A percentile compares a stretch with the other conserved stretches of the same genome.
These are phyloP conservation scores for Ictalurus furcatus DNA, from an alignment of 2,113 vertebrate species.

Conservation along the genomic window DNA sequence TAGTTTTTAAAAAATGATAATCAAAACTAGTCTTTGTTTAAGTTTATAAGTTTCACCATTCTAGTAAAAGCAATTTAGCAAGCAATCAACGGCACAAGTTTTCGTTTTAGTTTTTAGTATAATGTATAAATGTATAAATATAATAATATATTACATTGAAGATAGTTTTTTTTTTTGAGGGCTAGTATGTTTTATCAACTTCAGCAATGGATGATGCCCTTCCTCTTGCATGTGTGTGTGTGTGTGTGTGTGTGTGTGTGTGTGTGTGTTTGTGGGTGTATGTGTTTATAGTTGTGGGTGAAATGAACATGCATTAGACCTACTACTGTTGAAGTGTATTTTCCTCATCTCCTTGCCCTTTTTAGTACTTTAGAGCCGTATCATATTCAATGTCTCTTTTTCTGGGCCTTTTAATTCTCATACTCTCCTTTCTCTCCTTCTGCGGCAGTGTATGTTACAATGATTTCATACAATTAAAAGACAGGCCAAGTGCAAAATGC, in stretches of 20 bases:
- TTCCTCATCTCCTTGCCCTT: background rate
- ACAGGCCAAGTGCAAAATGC: background rate
- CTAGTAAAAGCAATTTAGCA: background rate
- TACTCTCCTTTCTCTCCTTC: background rate
- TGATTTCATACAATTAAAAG: background rate
- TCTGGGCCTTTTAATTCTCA: background rate
- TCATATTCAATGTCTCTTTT: background rate
- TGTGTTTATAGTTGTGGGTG: background rate
- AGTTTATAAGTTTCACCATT: background rate
- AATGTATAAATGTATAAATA: background rate
- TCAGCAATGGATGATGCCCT: background rate
- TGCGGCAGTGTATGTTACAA: background rate
- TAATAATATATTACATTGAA: background rate
- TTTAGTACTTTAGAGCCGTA: background rate
- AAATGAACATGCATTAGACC: background rate
- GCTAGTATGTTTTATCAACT: background rate
- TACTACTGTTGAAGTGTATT: background rate
- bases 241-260: background rate
- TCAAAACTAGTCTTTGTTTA: background rate
- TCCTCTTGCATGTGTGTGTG: background rate
- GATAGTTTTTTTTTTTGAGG: background rate
- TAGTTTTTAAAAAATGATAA: background rate
- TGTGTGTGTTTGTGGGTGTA: background rate
- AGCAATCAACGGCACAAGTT: background rate
- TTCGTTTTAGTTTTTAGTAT: background rate